phyloP scores from a whole-genome alignment of 2,888 invertebrate species.

The Coenonympha glycerion region DNA sequence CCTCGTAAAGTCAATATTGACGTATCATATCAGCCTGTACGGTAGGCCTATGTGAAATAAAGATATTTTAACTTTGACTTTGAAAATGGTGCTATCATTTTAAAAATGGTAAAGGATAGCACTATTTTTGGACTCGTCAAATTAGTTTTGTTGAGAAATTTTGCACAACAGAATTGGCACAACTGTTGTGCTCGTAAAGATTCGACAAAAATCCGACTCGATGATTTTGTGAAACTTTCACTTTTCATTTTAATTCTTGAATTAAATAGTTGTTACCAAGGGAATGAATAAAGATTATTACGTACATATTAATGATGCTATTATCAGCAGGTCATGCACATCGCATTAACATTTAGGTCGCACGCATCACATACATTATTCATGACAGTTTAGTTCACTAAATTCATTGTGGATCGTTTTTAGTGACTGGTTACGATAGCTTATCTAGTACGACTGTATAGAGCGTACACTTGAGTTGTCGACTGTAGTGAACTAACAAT shows the following conservation, averaged over 20 bases:
- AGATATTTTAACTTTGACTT: too few species aligned
- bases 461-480: too few species aligned
- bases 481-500: not conserved
- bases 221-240: slow-evolving; percentile 8
- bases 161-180: too few species aligned
- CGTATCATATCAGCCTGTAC: too few species aligned
- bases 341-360: slow-evolving; percentile 8
- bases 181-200: too few species aligned
- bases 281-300: slow-evolving; percentile 5
- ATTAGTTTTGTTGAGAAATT: too few species aligned
- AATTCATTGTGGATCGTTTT: slow-evolving; percentile 6
- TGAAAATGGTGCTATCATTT: too few species aligned
- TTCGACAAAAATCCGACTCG: too few species aligned
- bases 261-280: not conserved
- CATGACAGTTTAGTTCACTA: slow-evolving; percentile 10
- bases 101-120: too few species aligned
- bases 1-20: too few species aligned
- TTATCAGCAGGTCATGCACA: slow-evolving; percentile 1
- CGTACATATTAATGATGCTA: slow-evolving; percentile 6
- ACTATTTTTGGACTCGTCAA: too few species aligned
- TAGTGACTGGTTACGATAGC: not conserved
- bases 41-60: too few species aligned
- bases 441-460: not conserved
- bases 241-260: not conserved
- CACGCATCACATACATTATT: slow-evolving; percentile 10